Base-by-base conservation (phyloP, 2,888 invertebrate genomes). In the Mimachlamys varia region DNA sequence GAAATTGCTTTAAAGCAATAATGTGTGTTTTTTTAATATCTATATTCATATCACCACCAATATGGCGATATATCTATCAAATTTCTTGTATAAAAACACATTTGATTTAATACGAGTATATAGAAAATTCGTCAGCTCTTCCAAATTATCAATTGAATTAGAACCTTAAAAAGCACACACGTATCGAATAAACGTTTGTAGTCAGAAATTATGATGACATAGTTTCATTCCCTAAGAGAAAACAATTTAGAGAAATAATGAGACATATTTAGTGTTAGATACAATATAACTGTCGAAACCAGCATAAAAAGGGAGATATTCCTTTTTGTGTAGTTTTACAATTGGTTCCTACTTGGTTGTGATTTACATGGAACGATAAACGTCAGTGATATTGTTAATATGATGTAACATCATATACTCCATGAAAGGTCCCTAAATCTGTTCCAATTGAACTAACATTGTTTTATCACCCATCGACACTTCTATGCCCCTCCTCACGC, bases 371-470 rank as follows among this genome's bases (percentile, higher is more conserved):
- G 7, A 12, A 33, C 33, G 76, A 76, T 76, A 76, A 76, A 76
- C 33, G 76, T 76, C 76, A 33, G 33, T 1, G 13, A 76, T 76
- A 76, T 76, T 76, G 76, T 33, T 17, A 27, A 76, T 22, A 76
- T 76, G 76, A 76, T 33, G 33, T 76, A 33, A 76, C 33, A 33
- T 76, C 76, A 76, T 76, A 76, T 76, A 76, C 76, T 33, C 76
- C 27, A 33, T 33, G 76, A 76, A 33, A 76, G 76, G 76, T 76
- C 33, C 76, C 22, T 76, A 76, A 76, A 76, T 76, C 76, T 76
- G 76, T 76, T 76, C 33, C 76, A 76, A 33, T 76, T 76, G 76
- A 76, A 76, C 76, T 76, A 76, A 76, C 33, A 76, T 76, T 76
- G 33, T 76, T 76, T 76, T 76, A 76, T 76, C 76, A 22, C 76